These are phyloP conservation scores for Strongylocentrotus purpuratus DNA, from an alignment of 35 echinoderm and acorn worm species.

Conservation along the genomic window DNA sequence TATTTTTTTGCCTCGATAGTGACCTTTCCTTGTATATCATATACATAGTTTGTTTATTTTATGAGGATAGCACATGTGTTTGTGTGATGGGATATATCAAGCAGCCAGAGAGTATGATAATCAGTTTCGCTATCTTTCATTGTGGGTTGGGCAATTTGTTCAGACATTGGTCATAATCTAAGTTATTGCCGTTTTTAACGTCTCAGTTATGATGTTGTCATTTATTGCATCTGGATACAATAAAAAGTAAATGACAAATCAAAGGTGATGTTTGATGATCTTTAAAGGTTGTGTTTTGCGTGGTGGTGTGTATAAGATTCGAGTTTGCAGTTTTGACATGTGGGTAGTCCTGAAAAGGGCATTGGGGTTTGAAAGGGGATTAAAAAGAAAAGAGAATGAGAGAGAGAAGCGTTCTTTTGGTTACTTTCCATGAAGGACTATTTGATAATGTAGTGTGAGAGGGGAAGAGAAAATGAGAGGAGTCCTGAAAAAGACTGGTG, in stretches of 20 bases:
- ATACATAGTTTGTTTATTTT: background rate
- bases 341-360: too few species aligned
- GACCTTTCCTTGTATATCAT: background rate
- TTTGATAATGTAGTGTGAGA: too few species aligned
- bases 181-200: background rate
- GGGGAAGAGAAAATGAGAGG: too few species aligned
- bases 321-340: too few species aligned
- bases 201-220: background rate
- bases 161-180: background rate
- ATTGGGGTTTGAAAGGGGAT: too few species aligned
- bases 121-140: background rate
- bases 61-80: background rate
- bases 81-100: background rate
- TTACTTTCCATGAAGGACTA: too few species aligned
- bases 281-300: too few species aligned
- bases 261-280: background rate
- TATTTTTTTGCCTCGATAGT: background rate
- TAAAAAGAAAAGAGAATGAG: too few species aligned
- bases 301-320: too few species aligned
- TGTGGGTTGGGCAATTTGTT: background rate
- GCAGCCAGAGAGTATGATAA: background rate
- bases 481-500: too few species aligned
- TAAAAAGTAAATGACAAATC: slow-evolving; percentile 13
- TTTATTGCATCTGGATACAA: slow-evolving; percentile 10
- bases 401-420: too few species aligned